Evolutionary conservation across 1,140 invertebrate species (phyloP), one percentile per base, ranked within the genome.

Genomic region (Popillia japonica): DNA sequence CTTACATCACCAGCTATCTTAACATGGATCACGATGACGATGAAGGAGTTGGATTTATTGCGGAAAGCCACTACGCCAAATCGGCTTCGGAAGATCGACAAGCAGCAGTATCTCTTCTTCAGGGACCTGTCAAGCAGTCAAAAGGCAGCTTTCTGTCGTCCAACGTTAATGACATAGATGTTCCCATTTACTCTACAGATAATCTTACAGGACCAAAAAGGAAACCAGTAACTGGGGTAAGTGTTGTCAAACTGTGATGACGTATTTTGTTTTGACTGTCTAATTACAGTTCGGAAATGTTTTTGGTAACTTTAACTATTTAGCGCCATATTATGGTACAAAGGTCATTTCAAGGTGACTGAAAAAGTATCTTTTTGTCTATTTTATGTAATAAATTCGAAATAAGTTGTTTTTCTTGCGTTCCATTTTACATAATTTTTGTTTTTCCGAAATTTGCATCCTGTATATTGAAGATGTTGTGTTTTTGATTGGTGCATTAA

Each of bases 111-210:
- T 84, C 84, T 6, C 83, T 88, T 40, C 85, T 91, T 23, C 87
- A 88, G 40, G 85, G 90, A 0, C 90, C 89, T 0, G 78, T 81
- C 20, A 55, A n/a, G 2, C 82, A 84, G 14, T 82, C 84, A 59
- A 61, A 79, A 17, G 76, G 88, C 2, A 82, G 88, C 73, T 90
- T 90, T 79, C 88, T 90, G 74, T 89, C 89, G 9, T 90, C 90
- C 77, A 90, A 88, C 77, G 85, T 91, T 59, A 90, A 88, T 77
- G 90, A 91, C 79, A 86, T 90, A 82, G 90, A 90, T 79, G 89
- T 88, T 20, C 90, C 90, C 6, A 91, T 91, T 81, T 91, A 91
- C 78, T 84, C 83, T 14, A 81, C 82, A 55, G 84, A 86, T 42
- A 83, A 83, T 79, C 78, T 86, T 27, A 83, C 83, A 6, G 83